phyloP scores from a whole-genome alignment of 1,140 invertebrate species.

The Venustaconcha ellipsiformis region DNA sequence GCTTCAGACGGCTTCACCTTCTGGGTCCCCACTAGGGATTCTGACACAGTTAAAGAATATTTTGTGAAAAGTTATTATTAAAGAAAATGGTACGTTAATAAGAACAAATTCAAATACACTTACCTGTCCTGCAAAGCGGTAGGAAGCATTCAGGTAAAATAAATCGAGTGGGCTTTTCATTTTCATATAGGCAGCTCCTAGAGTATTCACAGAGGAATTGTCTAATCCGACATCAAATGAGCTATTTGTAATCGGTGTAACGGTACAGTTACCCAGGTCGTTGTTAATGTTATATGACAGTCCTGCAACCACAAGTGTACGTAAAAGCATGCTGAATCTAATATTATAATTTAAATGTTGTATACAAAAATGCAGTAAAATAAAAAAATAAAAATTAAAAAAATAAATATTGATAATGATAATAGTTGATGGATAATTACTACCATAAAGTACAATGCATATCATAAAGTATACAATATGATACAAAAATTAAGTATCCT shows the following conservation, averaged over 20 bases:
- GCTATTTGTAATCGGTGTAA: slow-evolving; percentile 19
- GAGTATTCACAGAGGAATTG: background rate
- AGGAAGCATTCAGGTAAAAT: slow-evolving; percentile 28
- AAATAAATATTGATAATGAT: too few species aligned
- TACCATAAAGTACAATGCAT: too few species aligned
- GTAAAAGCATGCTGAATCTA: too few species aligned
- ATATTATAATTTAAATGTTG: too few species aligned
- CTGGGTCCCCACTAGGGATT: too few species aligned
- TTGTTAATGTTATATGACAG: slow-evolving; percentile 27
- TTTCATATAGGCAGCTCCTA: slow-evolving; percentile 19
- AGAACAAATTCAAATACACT: background rate
- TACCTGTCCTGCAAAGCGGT: slow-evolving; percentile 32
- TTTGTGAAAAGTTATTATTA: background rate
- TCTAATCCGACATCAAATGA: slow-evolving; percentile 18
- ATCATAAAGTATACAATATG: background rate
- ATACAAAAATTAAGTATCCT: background rate
- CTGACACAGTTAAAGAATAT: too few species aligned
- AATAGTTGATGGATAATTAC: too few species aligned
- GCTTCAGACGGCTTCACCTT: too few species aligned
- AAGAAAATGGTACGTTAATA: background rate
- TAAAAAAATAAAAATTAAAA: too few species aligned
- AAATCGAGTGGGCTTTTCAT: slow-evolving; percentile 32
- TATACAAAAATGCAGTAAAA: too few species aligned
- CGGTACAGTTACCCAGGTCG: slow-evolving; percentile 29
- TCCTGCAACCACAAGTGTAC: slow-evolving; percentile 1